phyloP scores from a whole-genome alignment of 2,113 vertebrate species.

The Oncorhynchus gorbuscha region DNA sequence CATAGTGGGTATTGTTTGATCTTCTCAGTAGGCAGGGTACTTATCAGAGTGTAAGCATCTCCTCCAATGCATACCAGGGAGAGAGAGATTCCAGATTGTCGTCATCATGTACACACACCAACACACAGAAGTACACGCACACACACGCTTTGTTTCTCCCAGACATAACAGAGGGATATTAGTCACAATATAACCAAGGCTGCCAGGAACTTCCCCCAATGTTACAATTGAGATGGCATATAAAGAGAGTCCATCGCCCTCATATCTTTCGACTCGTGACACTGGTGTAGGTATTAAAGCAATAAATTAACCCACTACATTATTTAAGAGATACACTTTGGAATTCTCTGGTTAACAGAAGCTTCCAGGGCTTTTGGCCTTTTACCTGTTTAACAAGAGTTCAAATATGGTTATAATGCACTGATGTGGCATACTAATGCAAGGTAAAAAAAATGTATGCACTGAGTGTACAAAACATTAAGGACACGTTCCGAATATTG shows the following conservation, averaged over 20 bases:
- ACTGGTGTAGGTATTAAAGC: constrained; percentile 66
- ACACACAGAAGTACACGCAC: background rate
- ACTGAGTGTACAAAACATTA: background rate
- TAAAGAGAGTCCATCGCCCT: constrained; percentile 68
- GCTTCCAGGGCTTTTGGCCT: constrained; percentile 8
- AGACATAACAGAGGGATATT: constrained; percentile 70
- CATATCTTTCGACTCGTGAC: constrained; percentile 56
- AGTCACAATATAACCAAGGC: too few relatives aligned
- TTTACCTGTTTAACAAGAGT: constrained; percentile 15
- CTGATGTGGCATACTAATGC: constrained; percentile 3
- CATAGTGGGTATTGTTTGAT: constrained; percentile 39
- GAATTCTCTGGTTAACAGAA: background rate
- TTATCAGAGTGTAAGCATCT: constrained; percentile 66
- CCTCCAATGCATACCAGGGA: constrained; percentile 21
- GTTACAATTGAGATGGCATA: constrained; percentile 62
- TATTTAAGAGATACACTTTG: too few relatives aligned
- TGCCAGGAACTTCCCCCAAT: constrained; percentile 39
- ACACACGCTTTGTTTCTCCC: constrained; percentile 52
- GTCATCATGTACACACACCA: too few relatives aligned
- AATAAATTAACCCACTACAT: background rate
- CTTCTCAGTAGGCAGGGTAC: constrained; percentile 48
- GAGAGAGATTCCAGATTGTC: too few relatives aligned
- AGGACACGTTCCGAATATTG: too few relatives aligned
- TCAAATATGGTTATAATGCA: constrained; percentile 1
- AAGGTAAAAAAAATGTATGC: constrained; percentile 18